A percentile compares a stretch with the other conserved stretches of the same genome.
These are phyloP conservation scores for Dendrolimus kikuchii DNA, from an alignment of 1,140 invertebrate species.

Conservation along the genomic window DNA sequence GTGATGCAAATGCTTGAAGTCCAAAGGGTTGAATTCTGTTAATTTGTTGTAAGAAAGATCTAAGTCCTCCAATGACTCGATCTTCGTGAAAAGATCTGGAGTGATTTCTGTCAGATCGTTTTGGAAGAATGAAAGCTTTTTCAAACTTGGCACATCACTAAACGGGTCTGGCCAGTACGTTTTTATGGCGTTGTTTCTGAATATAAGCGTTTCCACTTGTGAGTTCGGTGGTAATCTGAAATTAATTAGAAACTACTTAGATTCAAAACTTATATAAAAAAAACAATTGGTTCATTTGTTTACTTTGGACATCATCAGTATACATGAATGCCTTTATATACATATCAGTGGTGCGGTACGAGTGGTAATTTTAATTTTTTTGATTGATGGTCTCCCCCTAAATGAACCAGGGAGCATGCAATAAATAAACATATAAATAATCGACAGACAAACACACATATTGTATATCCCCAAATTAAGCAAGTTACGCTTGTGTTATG, in stretches of 20 bases:
- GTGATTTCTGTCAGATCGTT: slow-evolving; percentile 54
- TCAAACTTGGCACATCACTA: slow-evolving; percentile 46
- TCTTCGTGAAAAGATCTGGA: slow-evolving; percentile 56
- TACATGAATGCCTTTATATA: no score
- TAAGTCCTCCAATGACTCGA: slow-evolving; percentile 52
- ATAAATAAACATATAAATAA: no score
- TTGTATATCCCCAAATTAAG: no score
- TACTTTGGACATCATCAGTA: no score
- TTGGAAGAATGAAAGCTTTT: slow-evolving; percentile 47
- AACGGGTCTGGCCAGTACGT: slow-evolving; percentile 62
- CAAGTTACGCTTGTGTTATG: no score
- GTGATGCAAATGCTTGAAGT: slow-evolving; percentile 46
- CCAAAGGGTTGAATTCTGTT: slow-evolving; percentile 39
- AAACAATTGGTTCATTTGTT: no score
- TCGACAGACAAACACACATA: no score
- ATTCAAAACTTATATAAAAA: no score
- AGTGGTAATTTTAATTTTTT: no score
- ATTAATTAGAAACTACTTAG: slow-evolving; percentile 10
- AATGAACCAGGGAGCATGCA: no score
- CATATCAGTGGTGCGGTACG: no score
- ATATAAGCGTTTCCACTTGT: slow-evolving; percentile 48
- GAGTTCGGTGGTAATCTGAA: slow-evolving; percentile 59
- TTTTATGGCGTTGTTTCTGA: slow-evolving; percentile 57
- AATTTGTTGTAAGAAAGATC: slow-evolving; percentile 73
- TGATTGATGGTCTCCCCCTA: no score